Evolutionary conservation across 1,140 invertebrate genomes (phyloP).

Genomic region (Coenobita brevimanus): DNA sequence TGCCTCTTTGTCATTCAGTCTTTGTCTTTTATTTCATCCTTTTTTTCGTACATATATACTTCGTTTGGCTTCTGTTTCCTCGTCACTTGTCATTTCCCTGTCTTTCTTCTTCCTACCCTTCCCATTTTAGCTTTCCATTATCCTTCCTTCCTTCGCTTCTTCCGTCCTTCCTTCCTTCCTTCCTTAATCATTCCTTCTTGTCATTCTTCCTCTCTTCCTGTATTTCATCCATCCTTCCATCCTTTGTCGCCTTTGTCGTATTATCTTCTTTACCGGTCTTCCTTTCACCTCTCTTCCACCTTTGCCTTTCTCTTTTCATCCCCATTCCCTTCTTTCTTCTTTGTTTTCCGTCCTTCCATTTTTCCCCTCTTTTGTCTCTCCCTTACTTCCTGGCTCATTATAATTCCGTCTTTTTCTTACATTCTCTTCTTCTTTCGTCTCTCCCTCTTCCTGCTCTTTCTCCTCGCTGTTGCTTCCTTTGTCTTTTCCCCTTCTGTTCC

Average conservation of each 20-base stretch:
- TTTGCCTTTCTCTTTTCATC: background rate
- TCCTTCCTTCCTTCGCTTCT: too few relatives aligned
- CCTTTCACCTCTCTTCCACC: background rate
- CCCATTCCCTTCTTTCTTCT: background rate
- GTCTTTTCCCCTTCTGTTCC: background rate
- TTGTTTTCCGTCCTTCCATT: background rate
- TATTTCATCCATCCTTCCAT: background rate
- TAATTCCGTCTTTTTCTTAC: background rate
- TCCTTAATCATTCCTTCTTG: background rate
- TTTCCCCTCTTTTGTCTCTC: background rate
- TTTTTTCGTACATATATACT: too few relatives aligned
- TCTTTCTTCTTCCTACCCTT: too few relatives aligned
- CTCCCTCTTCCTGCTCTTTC: too few relatives aligned
- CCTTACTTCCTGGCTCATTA: background rate
- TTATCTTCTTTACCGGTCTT: background rate
- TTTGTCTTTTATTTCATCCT: too few relatives aligned
- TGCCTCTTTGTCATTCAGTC: too few relatives aligned
- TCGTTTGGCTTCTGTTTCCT: too few relatives aligned
- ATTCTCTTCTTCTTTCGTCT: too few relatives aligned
- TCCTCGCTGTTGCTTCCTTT: background rate
- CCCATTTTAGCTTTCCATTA: too few relatives aligned
- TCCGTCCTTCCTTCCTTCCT: too few relatives aligned
- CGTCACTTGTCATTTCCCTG: too few relatives aligned
- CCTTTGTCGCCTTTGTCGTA: background rate
- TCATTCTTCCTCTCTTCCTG: background rate